phyloP scores from a whole-genome alignment of 2,888 invertebrate genomes.

The Drosophila silvestris region DNA sequence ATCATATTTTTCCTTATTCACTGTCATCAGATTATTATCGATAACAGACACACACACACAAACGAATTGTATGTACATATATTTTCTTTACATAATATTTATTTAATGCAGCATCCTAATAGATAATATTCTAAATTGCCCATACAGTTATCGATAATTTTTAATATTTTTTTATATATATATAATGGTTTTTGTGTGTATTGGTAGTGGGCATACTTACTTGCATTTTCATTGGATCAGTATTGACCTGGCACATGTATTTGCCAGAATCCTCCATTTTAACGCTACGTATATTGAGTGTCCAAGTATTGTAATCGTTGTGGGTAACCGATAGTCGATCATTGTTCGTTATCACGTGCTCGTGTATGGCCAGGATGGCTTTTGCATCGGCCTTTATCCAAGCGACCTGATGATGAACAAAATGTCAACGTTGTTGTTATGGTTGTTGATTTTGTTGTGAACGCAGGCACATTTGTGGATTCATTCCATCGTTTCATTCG shows the following conservation, averaged over 20 bases:
- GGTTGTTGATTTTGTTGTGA: background rate
- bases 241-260: constrained; percentile 98
- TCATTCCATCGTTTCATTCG: constrained; percentile 6
- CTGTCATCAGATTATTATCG: background rate
- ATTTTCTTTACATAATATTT: no score
- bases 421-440: constrained; percentile 9
- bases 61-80: no score
- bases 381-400: constrained; percentile 98
- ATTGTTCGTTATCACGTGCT: constrained; percentile 97
- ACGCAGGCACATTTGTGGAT: constrained; percentile 25
- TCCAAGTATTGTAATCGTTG: constrained; percentile 97
- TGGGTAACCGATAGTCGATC: constrained; percentile 94
- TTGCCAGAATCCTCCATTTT: constrained; percentile 94
- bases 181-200: background rate
- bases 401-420: constrained; percentile 89
- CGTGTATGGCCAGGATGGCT: constrained; percentile 96
- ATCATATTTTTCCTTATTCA: background rate
- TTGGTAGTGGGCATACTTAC: constrained; percentile 86
- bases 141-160: background rate
- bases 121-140: background rate
- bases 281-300: constrained; percentile 93
- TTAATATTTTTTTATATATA: background rate
- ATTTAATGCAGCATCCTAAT: background rate
- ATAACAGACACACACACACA: background rate
- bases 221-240: constrained; percentile 97